Base-by-base conservation (phyloP, 2,888 invertebrate genomes). In the Eristalis pertinax region DNA sequence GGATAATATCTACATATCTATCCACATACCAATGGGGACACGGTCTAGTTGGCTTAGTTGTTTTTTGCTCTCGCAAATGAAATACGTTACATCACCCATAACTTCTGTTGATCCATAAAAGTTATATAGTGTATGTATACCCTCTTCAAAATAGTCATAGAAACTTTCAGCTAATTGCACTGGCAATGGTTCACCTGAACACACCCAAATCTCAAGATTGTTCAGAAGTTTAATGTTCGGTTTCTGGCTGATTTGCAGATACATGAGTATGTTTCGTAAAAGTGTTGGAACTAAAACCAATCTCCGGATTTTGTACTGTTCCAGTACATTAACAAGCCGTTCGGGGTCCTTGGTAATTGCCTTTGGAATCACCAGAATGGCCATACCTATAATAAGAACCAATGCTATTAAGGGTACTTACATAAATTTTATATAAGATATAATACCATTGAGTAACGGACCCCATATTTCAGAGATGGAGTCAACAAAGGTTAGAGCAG, bases 71-170 rank as follows among this genome's bases (percentile, higher is more conserved):
- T 94, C 94, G 89, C 97, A 94, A 0, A 96, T 94, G 89, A 96
- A 95, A 90, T 95, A 97, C 0, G 97, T 97, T 2, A 98, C 97
- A 91, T 98, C 98, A 0, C 97, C 98, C 96, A 98, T 97, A 0
- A 97, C 96, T 92, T 98, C 98, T 0, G 98, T 98, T 89, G 97
- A 97, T 0, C 98, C 98, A 90, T 98, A 98, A 91, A 98, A 97
- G 91, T 98, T 98, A 73, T 97, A 97, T 58, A 98, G 93, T 19
- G 94, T 94, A 86, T 96, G 95, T 0, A 94, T 93, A 11, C 95
- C 94, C 76, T 94, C 94, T n/a, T 95, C 94, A 89, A 97, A 97
- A 88, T 95, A 95, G 43, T 95, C 94, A 92, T 97, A 97, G 93
- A 98, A 98, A 90, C 96, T 95, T 56, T 94, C 93, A 0, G 96